Conservation (phyloP, 2,888 invertebrate species). For the Eledone cirrhosa region DNA sequence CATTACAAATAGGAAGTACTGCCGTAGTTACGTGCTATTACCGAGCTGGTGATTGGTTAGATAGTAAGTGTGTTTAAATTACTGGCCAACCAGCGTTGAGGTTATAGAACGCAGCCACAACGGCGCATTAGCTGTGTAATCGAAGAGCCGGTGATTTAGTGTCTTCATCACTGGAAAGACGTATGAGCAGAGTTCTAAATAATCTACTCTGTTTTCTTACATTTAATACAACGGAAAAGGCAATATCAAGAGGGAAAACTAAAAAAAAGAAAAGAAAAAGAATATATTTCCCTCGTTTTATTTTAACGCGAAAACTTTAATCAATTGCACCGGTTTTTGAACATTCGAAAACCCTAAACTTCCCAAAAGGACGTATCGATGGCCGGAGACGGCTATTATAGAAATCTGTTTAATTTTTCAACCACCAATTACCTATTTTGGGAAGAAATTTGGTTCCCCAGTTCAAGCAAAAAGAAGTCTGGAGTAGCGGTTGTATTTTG, state of each 20-base stretch:
- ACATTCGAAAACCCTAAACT: background rate
- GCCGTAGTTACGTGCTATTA: background rate
- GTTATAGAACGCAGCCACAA: background rate
- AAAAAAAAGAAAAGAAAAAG: background rate
- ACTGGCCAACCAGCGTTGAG: background rate
- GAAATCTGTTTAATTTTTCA: conserved; percentile 18
- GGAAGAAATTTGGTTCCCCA: conserved; percentile 17
- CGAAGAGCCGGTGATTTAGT: conserved; percentile 27
- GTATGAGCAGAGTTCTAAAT: too few relatives aligned
- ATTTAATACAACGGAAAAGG: too few relatives aligned
- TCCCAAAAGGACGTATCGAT: conserved; percentile 14
- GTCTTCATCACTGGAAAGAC: background rate
- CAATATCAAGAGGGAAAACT: too few relatives aligned
- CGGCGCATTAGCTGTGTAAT: conserved; percentile 13
- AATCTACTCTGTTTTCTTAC: too few relatives aligned
- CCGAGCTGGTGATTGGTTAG: background rate
- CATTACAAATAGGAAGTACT: conserved; percentile 17
- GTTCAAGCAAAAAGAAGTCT: background rate
- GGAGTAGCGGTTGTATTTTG: background rate
- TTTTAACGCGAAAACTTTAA: background rate
- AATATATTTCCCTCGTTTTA: background rate
- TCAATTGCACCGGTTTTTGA: background rate
- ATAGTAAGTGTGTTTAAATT: background rate
- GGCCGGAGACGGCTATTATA: conserved; percentile 21
- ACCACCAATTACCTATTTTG: background rate